A percentile compares a stretch with the other conserved stretches of the same genome.
These are phyloP conservation scores for Manis pentadactyla DNA, from an alignment of 2,797 vertebrate species.

Conservation along the genomic window DNA sequence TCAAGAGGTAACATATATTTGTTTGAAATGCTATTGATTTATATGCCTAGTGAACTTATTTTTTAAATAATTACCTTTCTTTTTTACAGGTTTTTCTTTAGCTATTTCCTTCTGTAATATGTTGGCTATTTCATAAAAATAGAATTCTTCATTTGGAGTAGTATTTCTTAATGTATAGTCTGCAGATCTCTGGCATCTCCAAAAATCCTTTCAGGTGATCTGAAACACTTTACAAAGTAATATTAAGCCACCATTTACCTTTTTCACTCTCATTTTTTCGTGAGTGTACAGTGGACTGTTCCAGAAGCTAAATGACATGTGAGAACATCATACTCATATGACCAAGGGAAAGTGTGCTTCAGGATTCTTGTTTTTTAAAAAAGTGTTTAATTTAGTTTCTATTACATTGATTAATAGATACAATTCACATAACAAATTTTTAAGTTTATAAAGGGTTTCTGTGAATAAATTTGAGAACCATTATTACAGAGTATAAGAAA, in stretches of 20 bases:
- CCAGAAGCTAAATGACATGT: background rate
- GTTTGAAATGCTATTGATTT: background rate
- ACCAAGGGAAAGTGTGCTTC: background rate
- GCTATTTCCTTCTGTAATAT: conserved; percentile 2
- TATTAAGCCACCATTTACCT: background rate
- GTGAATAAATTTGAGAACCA: background rate
- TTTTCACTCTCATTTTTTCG: background rate
- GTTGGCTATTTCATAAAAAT: background rate
- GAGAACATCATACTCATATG: background rate
- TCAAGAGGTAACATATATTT: background rate
- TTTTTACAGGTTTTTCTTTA: background rate
- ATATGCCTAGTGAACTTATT: background rate
- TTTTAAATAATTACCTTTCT: conserved; percentile 8
- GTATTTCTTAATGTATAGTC: background rate
- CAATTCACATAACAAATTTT: background rate
- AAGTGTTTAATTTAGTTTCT: background rate
- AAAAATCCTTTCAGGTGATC: background rate
- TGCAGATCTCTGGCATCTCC: background rate
- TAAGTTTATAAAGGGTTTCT: background rate
- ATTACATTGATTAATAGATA: background rate
- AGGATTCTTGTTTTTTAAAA: background rate
- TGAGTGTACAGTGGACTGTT: background rate
- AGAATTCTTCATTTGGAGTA: background rate
- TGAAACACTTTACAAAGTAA: background rate
- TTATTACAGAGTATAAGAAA: background rate